phyloP scores from a whole-genome alignment of 2,113 vertebrate species.

The Mola mola region DNA sequence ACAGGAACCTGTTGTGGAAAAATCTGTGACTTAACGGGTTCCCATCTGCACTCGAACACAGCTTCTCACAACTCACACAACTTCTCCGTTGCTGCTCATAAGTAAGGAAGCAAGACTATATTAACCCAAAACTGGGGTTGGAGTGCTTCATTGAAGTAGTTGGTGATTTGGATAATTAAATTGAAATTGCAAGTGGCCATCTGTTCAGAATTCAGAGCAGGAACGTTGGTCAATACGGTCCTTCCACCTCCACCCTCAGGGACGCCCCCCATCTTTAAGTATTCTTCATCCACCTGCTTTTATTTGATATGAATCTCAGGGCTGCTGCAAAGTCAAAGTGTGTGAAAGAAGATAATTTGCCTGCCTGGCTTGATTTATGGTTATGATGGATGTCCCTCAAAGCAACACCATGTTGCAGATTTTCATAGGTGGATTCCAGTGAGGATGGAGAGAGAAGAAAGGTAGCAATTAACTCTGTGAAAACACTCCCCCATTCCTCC shows the following conservation, averaged over 20 bases:
- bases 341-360: conserved; percentile 30
- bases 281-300: conserved; percentile 4
- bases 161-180: conserved; percentile 8
- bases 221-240: background rate
- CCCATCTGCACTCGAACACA: too few relatives aligned
- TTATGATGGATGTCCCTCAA: conserved; percentile 16
- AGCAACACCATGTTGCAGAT: background rate
- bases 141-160: background rate
- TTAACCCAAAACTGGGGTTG: background rate
- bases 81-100: background rate
- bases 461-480: conserved; percentile 10
- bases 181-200: background rate
- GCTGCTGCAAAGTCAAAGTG: conserved; percentile 5
- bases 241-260: background rate
- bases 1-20: too few relatives aligned
- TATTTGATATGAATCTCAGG: conserved; percentile 15
- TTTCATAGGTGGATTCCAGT: conserved; percentile 11
- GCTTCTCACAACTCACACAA: conserved; percentile 1
- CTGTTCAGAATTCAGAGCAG: conserved; percentile 16
- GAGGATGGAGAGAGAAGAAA: background rate
- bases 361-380: conserved; percentile 1
- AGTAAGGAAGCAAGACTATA: background rate
- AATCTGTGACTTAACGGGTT: too few relatives aligned
- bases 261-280: background rate
- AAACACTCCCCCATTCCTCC: background rate